These are phyloP conservation scores for Oenanthe oenanthe DNA, from an alignment of 2,113 vertebrate species.

Conservation along the genomic window DNA sequence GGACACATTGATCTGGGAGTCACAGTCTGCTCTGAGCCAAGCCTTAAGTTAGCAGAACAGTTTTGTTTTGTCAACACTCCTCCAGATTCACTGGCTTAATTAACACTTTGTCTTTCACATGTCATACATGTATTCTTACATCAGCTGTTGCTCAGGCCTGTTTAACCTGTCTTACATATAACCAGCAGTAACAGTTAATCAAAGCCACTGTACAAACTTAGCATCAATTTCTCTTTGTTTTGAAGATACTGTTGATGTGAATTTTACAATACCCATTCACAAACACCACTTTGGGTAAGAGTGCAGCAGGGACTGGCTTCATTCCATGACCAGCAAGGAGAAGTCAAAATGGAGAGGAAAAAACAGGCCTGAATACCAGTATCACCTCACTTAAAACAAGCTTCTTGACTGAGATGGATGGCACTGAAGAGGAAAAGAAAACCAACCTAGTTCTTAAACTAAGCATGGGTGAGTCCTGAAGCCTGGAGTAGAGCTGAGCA, in stretches of 20 bases:
- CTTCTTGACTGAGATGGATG: background rate
- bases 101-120: background rate
- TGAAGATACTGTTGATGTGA: background rate
- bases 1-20: background rate
- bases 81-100: background rate
- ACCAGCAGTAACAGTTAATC: background rate
- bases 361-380: background rate
- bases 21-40: background rate
- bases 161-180: background rate
- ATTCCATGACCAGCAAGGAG: background rate
- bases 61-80: background rate
- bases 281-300: background rate
- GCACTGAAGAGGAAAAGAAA: background rate
- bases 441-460: background rate
- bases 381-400: background rate
- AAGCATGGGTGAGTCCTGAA: background rate
- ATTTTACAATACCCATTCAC: background rate
- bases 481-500: background rate
- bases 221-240: background rate
- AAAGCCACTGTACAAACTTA: background rate
- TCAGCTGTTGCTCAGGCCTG: background rate
- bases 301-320: background rate
- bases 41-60: background rate
- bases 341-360: background rate
- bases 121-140: background rate